Evolutionary conservation across 2,797 vertebrate genomes (phyloP).

Genomic region (Myoxocephalus aenaeus): DNA sequence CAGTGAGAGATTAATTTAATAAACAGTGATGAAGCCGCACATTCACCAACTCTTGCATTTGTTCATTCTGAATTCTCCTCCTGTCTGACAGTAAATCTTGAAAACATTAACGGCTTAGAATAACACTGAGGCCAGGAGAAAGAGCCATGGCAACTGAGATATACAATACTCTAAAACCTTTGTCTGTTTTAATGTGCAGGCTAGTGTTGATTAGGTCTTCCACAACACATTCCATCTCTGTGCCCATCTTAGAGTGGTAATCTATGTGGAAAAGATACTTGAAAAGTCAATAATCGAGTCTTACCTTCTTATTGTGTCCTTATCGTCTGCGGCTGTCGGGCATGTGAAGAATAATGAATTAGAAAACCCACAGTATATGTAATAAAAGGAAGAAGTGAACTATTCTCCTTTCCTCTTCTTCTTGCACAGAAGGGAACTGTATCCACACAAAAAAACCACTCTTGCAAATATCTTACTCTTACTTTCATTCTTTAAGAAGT

Average conservation of each 20-base stretch:
- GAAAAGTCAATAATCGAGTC: constrained; percentile 26
- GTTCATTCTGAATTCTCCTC: constrained; percentile 1
- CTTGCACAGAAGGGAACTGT: neutral
- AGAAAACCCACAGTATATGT: constrained; percentile 28
- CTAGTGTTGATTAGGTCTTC: constrained; percentile 20
- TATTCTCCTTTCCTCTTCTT: constrained; percentile 5
- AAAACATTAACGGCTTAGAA: constrained; percentile 31
- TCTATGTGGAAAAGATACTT: constrained; percentile 3
- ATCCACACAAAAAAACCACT: neutral
- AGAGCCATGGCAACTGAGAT: constrained; percentile 34
- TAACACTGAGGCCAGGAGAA: constrained; percentile 23
- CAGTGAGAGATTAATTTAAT: neutral
- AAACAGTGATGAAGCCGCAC: neutral
- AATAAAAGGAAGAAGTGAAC: constrained; percentile 61
- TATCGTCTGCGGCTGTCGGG: constrained; percentile 4
- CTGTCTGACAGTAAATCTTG: constrained; percentile 25
- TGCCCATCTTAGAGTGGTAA: neutral
- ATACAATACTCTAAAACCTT: neutral
- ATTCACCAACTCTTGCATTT: neutral
- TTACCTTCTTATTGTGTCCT: constrained; percentile 63
- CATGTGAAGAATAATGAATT: neutral
- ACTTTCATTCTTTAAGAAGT: constrained; percentile 17
- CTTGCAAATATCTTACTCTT: neutral
- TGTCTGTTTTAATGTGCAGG: constrained; percentile 5
- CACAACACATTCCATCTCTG: neutral